These are phyloP conservation scores for Conger conger DNA, from an alignment of 2,113 vertebrate species.

Conservation along the genomic window DNA sequence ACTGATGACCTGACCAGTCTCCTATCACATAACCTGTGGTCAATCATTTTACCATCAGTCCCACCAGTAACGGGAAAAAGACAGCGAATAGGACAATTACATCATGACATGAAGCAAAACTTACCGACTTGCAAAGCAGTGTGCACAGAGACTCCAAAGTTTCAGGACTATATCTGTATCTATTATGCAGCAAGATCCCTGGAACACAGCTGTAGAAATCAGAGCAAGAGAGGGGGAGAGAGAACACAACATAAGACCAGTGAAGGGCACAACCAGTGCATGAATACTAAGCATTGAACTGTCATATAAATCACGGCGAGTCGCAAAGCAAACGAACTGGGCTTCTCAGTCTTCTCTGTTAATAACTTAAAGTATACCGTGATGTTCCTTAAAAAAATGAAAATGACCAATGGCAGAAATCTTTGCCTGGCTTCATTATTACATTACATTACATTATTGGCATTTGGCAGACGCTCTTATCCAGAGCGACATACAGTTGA, in stretches of 20 bases:
- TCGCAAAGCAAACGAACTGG: neutral
- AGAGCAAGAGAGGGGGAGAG: conserved; percentile 12
- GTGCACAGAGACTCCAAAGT: neutral
- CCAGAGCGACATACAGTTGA: no score
- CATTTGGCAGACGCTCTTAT: no score
- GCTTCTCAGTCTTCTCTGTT: neutral
- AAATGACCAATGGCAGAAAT: neutral
- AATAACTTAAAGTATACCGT: neutral
- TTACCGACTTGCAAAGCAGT: conserved; percentile 16
- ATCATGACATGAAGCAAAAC: neutral
- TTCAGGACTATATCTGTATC: neutral
- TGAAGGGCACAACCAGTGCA: neutral
- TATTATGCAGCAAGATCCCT: neutral
- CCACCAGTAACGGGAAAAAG: neutral
- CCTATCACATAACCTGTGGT: neutral
- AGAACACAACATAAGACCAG: neutral
- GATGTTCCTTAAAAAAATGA: neutral
- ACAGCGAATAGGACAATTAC: neutral
- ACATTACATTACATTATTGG: no score
- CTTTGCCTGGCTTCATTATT: no score
- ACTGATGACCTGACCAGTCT: neutral
- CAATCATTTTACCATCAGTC: neutral
- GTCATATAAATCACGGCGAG: neutral
- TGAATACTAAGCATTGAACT: neutral
- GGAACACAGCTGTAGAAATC: conserved; percentile 2